Evolutionary conservation across 2,797 vertebrate species (phyloP).

Genomic region (Lepidocolaptes lacrymiger): DNA sequence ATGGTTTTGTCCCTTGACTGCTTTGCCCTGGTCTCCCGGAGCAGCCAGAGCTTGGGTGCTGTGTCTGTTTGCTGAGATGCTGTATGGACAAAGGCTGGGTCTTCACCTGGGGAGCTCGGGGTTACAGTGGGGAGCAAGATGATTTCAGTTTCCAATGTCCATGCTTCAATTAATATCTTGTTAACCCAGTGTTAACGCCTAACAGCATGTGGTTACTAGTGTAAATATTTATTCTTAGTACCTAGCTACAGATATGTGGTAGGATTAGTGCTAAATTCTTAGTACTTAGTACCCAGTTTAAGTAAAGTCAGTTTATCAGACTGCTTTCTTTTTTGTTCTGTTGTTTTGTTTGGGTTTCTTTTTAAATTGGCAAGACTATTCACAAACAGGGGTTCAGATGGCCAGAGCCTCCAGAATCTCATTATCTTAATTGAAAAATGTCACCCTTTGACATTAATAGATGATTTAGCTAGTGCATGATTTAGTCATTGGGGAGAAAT

Average conservation of each 20-base stretch:
- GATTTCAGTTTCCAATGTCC: neutral
- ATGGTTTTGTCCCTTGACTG: neutral
- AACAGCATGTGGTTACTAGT: neutral
- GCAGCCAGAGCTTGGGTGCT: neutral
- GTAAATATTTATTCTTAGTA: neutral
- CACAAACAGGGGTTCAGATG: conserved; percentile 16
- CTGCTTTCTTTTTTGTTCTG: neutral
- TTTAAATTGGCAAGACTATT: neutral
- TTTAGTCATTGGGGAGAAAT: conserved; percentile 16
- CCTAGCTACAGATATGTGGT: neutral
- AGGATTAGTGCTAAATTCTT: neutral
- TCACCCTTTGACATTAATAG: conserved; percentile 23
- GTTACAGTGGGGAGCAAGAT: neutral
- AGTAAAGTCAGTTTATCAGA: neutral
- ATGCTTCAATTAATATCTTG: neutral
- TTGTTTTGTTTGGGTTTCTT: neutral
- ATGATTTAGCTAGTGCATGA: neutral
- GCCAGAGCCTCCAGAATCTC: conserved; percentile 28
- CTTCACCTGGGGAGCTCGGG: neutral
- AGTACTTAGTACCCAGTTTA: neutral
- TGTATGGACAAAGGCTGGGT: neutral
- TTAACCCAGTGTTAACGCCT: neutral
- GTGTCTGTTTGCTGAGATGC: neutral
- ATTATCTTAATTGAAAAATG: conserved; percentile 57
- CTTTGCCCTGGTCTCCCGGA: neutral